Evolutionary conservation across 2,797 vertebrate genomes (phyloP), one percentile per base, ranked within the genome.

Genomic region (Silurus lanzhouensis): DNA sequence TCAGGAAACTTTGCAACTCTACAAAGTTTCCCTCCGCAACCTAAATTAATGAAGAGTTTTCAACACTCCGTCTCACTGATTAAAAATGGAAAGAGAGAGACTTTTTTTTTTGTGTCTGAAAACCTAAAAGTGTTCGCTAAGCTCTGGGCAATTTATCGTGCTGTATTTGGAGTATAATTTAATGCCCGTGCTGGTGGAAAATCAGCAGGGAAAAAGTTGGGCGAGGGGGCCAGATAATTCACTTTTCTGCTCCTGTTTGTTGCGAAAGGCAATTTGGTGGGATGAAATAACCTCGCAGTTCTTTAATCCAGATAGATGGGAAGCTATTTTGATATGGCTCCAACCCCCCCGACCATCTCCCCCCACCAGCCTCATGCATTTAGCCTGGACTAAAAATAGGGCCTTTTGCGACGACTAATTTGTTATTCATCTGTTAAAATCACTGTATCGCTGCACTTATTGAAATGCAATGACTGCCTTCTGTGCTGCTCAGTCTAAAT

Each of bases 371-470:
- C 48, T 52, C 48, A 52, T 10, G 48, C 48, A 52, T 52, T 80
- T 72, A 63, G 48, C 76, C 48, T 44, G 31, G 55, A 81, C 70
- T 89, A 68, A 89, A 90, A 88, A 90, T 64, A 91, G 20, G 60
- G 20, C 87, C 85, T 84, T 79, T 91, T 84, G 91, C 91, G 84
- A 27, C 67, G 57, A 60, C 71, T 90, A 88, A 93, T 92, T 91
- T 91, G 86, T 90, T 92, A 92, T 91, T 89, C 89, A 89, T 91
- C 90, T 85, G 82, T 13, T 38, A 86, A 87, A 91, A 89, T 91
- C 88, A 87, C 85, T 46, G 82, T 91, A 92, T 91, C 87, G 82
- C 10, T 8, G 77, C 83, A 87, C 87, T 91, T 89, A 90, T 84
- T 89, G 86, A 90, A 92, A 87, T 85, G 77, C 68, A 57, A 88